Evolutionary conservation across 2,888 invertebrate genomes (phyloP).

Genomic region (Volucella inanis): DNA sequence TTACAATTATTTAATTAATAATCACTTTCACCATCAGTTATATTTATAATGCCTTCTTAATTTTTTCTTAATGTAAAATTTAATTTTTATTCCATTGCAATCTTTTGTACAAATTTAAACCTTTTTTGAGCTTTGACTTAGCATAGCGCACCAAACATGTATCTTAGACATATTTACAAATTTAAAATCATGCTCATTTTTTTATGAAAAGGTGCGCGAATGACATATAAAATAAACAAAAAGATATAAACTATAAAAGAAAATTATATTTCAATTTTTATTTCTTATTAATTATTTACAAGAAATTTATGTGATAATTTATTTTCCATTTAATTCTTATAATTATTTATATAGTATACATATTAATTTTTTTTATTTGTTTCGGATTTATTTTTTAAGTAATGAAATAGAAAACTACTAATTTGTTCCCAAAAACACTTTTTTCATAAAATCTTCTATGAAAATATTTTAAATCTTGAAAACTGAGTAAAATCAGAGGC

Average conservation of each 20-base stretch:
- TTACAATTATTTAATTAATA: slow-evolving; percentile 2
- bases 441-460: slow-evolving; percentile 66
- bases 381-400: slow-evolving; percentile 13
- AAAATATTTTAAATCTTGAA: slow-evolving; percentile 33
- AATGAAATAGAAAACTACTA: slow-evolving; percentile 76
- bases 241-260: neutral
- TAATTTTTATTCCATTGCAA: slow-evolving; percentile 8
- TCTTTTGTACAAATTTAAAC: slow-evolving; percentile 41
- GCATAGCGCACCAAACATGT: slow-evolving; percentile 47
- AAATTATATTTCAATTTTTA: slow-evolving; percentile 1
- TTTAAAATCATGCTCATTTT: slow-evolving; percentile 30
- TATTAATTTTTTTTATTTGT: slow-evolving; percentile 22
- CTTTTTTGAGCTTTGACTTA: slow-evolving; percentile 65
- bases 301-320: slow-evolving; percentile 1
- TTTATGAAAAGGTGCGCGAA: slow-evolving; percentile 30
- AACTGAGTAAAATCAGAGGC: slow-evolving; percentile 29
- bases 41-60: neutral
- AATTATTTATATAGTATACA: slow-evolving; percentile 25
- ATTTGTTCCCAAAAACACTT: slow-evolving; percentile 78
- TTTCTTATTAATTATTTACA: slow-evolving; percentile 31
- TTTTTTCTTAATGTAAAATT: slow-evolving; percentile 7
- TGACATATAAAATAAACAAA: neutral
- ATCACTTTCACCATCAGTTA: neutral
- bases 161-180: slow-evolving; percentile 48
- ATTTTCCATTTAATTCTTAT: slow-evolving; percentile 22